Percentiles rank a stretch among this genome's conserved stretches.
Conservation (phyloP, 2,888 invertebrate species). For the Linnaemya tessellans region DNA sequence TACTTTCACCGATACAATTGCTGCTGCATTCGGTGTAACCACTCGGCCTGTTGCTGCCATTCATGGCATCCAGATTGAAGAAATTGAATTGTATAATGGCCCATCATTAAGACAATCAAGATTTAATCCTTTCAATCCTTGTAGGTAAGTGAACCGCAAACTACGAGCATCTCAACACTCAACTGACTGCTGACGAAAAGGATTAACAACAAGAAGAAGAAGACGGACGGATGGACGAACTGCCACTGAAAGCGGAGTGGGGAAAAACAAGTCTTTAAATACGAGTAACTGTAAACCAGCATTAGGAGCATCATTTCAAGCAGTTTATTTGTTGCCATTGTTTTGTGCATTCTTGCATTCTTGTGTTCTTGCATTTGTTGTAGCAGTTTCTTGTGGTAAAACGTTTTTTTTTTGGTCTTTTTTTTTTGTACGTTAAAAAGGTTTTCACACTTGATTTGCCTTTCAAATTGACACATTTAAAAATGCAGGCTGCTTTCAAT, state of each 20-base stretch:
- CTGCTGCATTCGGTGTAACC: slow-evolving; percentile 78
- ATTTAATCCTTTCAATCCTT: slow-evolving; percentile 81
- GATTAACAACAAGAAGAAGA: no score
- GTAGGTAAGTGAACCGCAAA: slow-evolving; percentile 77
- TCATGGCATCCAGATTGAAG: slow-evolving; percentile 73
- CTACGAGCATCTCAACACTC: background rate
- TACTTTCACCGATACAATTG: slow-evolving; percentile 76
- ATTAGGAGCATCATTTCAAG: slow-evolving; percentile 41
- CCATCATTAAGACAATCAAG: slow-evolving; percentile 78
- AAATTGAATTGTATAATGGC: slow-evolving; percentile 78
- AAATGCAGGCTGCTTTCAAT: slow-evolving; percentile 50
- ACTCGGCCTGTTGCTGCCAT: slow-evolving; percentile 59
- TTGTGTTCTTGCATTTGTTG: no score
- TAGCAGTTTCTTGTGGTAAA: slow-evolving; percentile 55
- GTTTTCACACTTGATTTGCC: slow-evolving; percentile 66
- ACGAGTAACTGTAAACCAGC: slow-evolving; percentile 46
- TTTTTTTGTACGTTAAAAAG: slow-evolving; percentile 21
- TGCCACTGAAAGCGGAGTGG: background rate
- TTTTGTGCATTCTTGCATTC: no score
- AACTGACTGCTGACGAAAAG: background rate
- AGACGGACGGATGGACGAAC: background rate
- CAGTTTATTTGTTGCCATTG: slow-evolving; percentile 34
- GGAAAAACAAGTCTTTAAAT: background rate
- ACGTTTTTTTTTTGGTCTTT: background rate
- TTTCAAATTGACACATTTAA: slow-evolving; percentile 68